Base-by-base conservation (phyloP, 2,113 vertebrate species). In the Pongo pygmaeus region DNA sequence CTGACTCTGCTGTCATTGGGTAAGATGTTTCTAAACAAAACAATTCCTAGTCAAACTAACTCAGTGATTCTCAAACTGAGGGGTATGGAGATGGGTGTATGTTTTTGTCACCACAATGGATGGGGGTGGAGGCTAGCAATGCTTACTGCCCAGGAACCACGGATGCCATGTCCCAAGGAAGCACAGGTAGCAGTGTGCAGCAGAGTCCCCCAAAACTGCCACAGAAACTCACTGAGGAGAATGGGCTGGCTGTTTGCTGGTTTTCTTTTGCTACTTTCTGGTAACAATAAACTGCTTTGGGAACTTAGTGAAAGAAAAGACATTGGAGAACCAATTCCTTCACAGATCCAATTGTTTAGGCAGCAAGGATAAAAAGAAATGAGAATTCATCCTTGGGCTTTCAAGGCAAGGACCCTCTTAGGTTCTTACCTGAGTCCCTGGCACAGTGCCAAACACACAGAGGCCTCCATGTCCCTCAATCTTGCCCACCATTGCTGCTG, bases 51-150 rank as follows among this genome's bases (percentile, higher is more conserved):
- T 70, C 50, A 87, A 8, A 64, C 3, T 17, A 20, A 88, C 43
- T n/a, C 2, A 5, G 35, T 91, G 87, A 90, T 89, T 70, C 59
- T 75, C 48, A 22, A 46, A 50, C 61, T 1, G 4, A 25, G 30
- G 57, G 3, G 3, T 4, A 22, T 48, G 8, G 46, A 23, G 22
- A 10, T 2, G 59, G 14, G 8, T 2, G 6, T 25, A 0, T 52
- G 43, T 27, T 13, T 87, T 30, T 46, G 64, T 40, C 50, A 38
- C 61, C 84, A 52, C 0, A 1, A 5, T 23, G 8, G 46, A 11
- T 25, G 12, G 5, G 14, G 12, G 7, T n/a, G 35, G 30, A 2
- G 16, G 3, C 17, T 4, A 14, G 27, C 46, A 85, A 16, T 8
- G 5, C 2, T 25, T 18, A 0, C 22, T 27, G 43, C 27, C 52